Evolutionary conservation across 2,797 vertebrate genomes (phyloP).

Genomic region (Sebastes oblongus): DNA sequence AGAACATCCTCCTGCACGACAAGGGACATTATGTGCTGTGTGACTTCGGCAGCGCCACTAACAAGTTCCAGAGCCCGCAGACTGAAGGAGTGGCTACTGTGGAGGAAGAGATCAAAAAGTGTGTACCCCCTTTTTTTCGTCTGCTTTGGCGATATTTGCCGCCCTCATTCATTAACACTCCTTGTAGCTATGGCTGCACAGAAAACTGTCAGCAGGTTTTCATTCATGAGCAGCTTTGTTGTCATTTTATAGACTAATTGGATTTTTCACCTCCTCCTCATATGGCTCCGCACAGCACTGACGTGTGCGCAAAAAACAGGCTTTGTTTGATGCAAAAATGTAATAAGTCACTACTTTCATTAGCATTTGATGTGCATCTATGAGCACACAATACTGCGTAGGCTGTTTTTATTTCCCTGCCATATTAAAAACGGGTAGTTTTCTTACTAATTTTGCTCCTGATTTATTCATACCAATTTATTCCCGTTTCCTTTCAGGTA

Average conservation of each 20-base stretch:
- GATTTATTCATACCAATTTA: not conserved
- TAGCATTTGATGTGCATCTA: not conserved
- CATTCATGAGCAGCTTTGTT: not conserved
- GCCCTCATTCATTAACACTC: not conserved
- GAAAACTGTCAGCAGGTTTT: not conserved
- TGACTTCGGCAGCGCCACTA: slow-evolving; percentile 97
- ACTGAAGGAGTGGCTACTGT: slow-evolving; percentile 91
- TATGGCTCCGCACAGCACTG: not conserved
- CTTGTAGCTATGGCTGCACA: not conserved
- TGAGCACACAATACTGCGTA: not conserved
- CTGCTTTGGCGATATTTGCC: not conserved
- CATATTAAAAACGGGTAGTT: not conserved
- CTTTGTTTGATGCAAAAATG: not conserved
- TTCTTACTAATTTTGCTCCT: not conserved
- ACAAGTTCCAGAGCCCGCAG: slow-evolving; percentile 96
- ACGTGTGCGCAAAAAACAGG: not conserved
- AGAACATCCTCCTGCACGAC: slow-evolving; percentile 97
- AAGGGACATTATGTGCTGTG: slow-evolving; percentile 97
- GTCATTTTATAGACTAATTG: not conserved
- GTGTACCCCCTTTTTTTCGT: slow-evolving; percentile 56
- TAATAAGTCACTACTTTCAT: not conserved
- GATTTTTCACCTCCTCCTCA: not conserved
- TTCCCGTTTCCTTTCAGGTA: slow-evolving; percentile 83
- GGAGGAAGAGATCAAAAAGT: slow-evolving; percentile 99
- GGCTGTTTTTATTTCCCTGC: not conserved